Evolutionary conservation across 2,113 vertebrate genomes (phyloP), one percentile per base, ranked within the genome.

Genomic region (Cebus imitator): DNA sequence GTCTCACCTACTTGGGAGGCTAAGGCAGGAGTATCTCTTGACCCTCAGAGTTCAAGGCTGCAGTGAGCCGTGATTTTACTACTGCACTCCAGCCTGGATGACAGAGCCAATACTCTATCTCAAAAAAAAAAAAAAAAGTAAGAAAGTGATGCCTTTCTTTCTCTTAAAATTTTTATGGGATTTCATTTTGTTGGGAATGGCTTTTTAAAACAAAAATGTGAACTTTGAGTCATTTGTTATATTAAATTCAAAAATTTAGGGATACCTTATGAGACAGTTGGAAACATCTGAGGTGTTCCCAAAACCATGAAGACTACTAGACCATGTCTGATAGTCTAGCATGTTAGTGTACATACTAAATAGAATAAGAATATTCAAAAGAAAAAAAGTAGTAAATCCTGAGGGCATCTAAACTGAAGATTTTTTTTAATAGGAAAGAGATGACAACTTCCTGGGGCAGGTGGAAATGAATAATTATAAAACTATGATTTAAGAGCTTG

Each of bases 151-250:
- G 21, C 61, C 61, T 64, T 64, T 20, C 43, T 94, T 93, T 27
- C 27, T 57, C 40, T n/a, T 48, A 27, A 68, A 79, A 72, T 6
- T 83, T 87, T 61, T 81, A 50, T 78, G 12, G 23, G 9, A 89
- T 92, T 91, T 90, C 25, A 45, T 68, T 92, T 95, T 73, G 20
- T 82, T 83, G 35, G 48, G 27, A 85, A 40, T 87, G 21, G 10
- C 6, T 23, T 52, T 5, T 43, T 43, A 43, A 43, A 43, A 30
- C 35, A 61, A 78, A 45, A 61, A 70, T 92, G 5, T 93, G 64
- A 70, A 87, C 83, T 92, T 57, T 95, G 37, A 95, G n/a, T 94
- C 80, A 52, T 75, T 95, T 95, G 86, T 86, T 91, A 10, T 45
- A 75, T 80, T 70, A 68, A 92, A 88, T 93, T 82, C 96, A 43